A percentile compares a stretch with the other conserved stretches of the same genome.
Conservation (phyloP, 2,113 vertebrate genomes). For the Puma concolor region DNA sequence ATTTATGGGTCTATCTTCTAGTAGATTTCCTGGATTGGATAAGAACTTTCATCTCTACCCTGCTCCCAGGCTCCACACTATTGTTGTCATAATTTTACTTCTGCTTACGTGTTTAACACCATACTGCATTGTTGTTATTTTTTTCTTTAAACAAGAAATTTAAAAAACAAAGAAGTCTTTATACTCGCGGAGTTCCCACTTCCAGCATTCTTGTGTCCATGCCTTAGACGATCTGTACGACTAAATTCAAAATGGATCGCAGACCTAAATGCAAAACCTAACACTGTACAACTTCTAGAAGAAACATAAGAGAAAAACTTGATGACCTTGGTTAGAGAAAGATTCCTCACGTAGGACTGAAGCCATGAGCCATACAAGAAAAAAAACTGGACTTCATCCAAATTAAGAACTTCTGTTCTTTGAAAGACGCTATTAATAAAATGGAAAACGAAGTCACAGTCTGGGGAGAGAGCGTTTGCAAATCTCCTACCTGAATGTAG, state of each 20-base stretch:
- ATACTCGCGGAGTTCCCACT: neutral
- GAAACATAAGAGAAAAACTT: neutral
- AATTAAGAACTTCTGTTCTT: neutral
- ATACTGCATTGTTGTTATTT: neutral
- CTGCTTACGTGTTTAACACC: slow-evolving; percentile 7
- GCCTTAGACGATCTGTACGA: neutral
- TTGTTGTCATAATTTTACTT: neutral
- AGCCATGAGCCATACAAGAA: neutral
- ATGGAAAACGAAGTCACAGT: neutral
- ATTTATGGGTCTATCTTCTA: neutral
- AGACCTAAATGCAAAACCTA: neutral
- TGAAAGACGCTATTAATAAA: neutral
- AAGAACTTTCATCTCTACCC: neutral
- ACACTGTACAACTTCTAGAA: neutral
- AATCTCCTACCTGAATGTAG: neutral
- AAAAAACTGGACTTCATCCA: neutral
- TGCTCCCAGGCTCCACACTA: neutral
- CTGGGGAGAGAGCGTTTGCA: neutral
- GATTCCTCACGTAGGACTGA: neutral
- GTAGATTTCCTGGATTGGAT: neutral
- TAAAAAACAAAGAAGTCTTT: neutral
- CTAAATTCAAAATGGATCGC: neutral
- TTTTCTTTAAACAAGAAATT: neutral
- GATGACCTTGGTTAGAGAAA: neutral
- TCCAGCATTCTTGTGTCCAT: neutral